phyloP scores from a whole-genome alignment of 2,797 vertebrate species.

The Chelon labrosus region DNA sequence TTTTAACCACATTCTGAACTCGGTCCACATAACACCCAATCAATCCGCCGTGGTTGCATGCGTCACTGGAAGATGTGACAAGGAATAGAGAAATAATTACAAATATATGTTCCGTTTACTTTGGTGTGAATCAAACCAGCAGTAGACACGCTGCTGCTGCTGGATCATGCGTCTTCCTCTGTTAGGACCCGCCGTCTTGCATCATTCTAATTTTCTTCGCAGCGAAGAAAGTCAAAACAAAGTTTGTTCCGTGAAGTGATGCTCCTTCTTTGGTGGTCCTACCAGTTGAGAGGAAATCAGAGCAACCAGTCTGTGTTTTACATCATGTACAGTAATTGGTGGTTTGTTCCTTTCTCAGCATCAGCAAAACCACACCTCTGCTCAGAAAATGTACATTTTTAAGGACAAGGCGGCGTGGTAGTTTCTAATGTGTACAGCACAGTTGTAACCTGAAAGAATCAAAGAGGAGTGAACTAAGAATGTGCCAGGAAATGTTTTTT shows the following conservation, averaged over 20 bases:
- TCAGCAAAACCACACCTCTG: slow-evolving; percentile 33
- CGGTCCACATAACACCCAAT: slow-evolving; percentile 22
- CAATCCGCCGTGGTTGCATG: slow-evolving; percentile 27
- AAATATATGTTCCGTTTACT: slow-evolving; percentile 35
- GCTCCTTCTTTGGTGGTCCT: slow-evolving; percentile 61
- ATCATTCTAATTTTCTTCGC: slow-evolving; percentile 26
- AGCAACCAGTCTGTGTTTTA: slow-evolving; percentile 34
- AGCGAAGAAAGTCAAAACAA: slow-evolving; percentile 38
- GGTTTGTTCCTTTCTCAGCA: slow-evolving; percentile 29
- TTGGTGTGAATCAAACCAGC: slow-evolving; percentile 29
- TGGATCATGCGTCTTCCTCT: slow-evolving; percentile 2
- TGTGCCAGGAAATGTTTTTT: neutral
- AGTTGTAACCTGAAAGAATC: slow-evolving; percentile 14
- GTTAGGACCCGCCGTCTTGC: slow-evolving; percentile 19
- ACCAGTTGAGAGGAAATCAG: slow-evolving; percentile 21
- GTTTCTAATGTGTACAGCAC: neutral
- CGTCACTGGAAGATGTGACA: slow-evolving; percentile 16
- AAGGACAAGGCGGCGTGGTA: neutral
- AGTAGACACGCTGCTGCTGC: slow-evolving; percentile 19
- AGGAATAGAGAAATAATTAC: slow-evolving; percentile 46
- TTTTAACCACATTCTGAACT: slow-evolving; percentile 31
- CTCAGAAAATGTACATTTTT: neutral
- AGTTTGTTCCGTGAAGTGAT: slow-evolving; percentile 49
- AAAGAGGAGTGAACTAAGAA: neutral
- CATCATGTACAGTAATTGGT: slow-evolving; percentile 28